A percentile compares a stretch with the other conserved stretches of the same genome.
These are phyloP conservation scores for Meloidogyne exigua DNA, from an alignment of 1,140 invertebrate species.

Conservation along the genomic window DNA sequence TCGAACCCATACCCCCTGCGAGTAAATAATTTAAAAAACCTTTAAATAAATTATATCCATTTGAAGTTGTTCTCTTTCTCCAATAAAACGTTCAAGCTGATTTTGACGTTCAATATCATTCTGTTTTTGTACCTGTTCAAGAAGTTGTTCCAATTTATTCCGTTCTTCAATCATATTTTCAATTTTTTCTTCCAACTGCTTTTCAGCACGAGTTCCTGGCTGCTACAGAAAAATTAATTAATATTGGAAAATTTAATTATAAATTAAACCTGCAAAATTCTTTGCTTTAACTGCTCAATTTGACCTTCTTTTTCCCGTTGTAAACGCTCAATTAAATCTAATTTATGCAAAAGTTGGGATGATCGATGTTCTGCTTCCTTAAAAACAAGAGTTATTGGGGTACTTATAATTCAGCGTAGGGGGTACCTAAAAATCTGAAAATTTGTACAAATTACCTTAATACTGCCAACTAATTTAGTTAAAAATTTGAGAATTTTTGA, in stretches of 20 bases:
- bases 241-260: not conserved
- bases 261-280: conserved; percentile 17
- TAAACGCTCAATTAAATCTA: conserved; percentile 46
- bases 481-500: not conserved
- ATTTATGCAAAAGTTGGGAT: conserved; percentile 36
- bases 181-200: conserved; percentile 43
- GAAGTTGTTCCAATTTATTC: conserved; percentile 34
- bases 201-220: conserved; percentile 36
- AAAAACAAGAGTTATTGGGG: not conserved
- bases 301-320: conserved; percentile 44
- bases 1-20: not conserved
- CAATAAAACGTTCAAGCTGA: conserved; percentile 14
- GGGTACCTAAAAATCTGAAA: not conserved
- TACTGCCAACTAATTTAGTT: not conserved
- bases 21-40: not conserved
- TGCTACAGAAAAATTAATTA: conserved; percentile 4
- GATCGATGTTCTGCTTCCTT: conserved; percentile 37
- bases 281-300: conserved; percentile 47
- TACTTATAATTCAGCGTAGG: not conserved
- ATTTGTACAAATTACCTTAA: not conserved
- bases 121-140: conserved; percentile 34
- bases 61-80: conserved; percentile 19
- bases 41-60: conserved; percentile 10
- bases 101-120: conserved; percentile 15
- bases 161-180: conserved; percentile 45